A percentile compares a stretch with the other conserved stretches of the same genome.
Conservation (phyloP, 2,797 vertebrate genomes). For the Enteromius anoplus region DNA sequence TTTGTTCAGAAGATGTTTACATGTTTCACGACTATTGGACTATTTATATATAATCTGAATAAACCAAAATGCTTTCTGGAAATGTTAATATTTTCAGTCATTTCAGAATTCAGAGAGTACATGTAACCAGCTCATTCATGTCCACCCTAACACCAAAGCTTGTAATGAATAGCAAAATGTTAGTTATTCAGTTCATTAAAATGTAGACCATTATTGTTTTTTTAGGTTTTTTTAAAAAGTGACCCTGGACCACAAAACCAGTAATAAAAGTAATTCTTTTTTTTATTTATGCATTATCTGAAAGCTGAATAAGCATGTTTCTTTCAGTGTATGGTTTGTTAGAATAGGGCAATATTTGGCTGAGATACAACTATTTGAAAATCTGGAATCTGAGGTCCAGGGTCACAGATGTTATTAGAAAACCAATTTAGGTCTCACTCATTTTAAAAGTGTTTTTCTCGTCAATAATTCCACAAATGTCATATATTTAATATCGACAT, state of each 20-base stretch:
- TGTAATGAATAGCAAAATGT: not conserved
- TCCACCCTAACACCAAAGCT: not conserved
- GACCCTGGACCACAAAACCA: not conserved
- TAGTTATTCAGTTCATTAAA: not conserved
- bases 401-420: not conserved
- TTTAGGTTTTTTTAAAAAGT: not conserved
- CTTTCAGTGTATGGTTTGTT: too few species aligned
- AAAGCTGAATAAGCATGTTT: not conserved
- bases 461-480: not conserved
- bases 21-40: not conserved
- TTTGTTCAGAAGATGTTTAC: not conserved
- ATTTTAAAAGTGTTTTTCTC: not conserved
- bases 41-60: not conserved
- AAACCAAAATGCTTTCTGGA: not conserved
- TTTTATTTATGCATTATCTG: not conserved
- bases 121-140: not conserved
- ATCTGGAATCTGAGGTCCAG: too few species aligned
- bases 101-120: not conserved
- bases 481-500: not conserved
- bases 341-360: too few species aligned
- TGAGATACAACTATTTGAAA: too few species aligned
- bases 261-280: too few species aligned
- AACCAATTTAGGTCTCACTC: not conserved
- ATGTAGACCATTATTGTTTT: not conserved
- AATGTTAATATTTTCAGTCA: not conserved